phyloP scores from a whole-genome alignment of 2,113 vertebrate genomes.

The Genyomyrus donnyi region DNA sequence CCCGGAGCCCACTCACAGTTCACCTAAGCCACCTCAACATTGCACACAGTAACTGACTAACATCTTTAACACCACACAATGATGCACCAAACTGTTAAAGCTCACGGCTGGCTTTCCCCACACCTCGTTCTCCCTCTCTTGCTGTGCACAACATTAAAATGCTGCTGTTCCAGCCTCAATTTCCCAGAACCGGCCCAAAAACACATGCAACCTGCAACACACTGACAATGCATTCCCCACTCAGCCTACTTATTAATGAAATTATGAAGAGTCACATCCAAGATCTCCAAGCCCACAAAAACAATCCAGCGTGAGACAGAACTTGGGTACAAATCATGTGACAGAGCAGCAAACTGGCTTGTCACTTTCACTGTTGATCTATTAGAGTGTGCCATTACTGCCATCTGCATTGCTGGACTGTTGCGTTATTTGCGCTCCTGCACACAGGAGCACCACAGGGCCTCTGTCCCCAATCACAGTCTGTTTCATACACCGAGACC shows the following conservation, averaged over 20 bases:
- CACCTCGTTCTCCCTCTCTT: background rate
- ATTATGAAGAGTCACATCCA: background rate
- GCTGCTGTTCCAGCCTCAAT: background rate
- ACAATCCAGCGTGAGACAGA: background rate
- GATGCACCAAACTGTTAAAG: background rate
- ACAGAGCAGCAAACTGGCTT: background rate
- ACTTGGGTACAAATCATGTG: background rate
- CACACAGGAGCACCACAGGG: background rate
- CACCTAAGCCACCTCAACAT: background rate
- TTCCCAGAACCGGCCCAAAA: background rate
- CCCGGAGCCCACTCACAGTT: background rate
- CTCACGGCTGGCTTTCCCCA: background rate
- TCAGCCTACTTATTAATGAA: background rate
- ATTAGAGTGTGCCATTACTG: background rate
- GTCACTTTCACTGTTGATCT: background rate
- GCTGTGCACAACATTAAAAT: background rate
- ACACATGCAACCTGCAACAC: background rate
- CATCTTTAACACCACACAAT: background rate
- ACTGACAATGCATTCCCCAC: background rate
- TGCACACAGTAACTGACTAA: background rate
- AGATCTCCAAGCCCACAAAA: background rate
- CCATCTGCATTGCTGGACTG: background rate
- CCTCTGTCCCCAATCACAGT: background rate
- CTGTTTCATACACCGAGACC: background rate
- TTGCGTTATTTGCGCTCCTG: background rate